Evolutionary conservation across 2,797 vertebrate species (phyloP), one percentile per base, ranked within the genome.

Genomic region (Sebastes miniatus): DNA sequence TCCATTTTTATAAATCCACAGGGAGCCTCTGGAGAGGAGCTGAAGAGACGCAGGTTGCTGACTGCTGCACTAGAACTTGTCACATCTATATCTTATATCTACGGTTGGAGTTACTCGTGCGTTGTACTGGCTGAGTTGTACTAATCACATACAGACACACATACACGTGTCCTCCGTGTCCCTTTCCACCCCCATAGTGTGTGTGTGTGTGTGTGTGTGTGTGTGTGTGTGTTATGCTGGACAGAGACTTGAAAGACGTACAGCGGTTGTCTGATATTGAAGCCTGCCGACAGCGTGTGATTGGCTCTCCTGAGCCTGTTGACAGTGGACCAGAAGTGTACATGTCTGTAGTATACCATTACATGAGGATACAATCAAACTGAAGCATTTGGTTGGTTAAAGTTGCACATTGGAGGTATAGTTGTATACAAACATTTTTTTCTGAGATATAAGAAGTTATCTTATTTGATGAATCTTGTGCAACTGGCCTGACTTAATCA

Each of bases 321-420:
- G 68, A 62, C 58, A 6, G 69, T 22, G 66, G 81, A 80, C 63
- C 72, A 79, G 66, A 59, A 13, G 69, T 22, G 34, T 66, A 69
- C 5, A 27, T 58, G 25, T 71, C 79, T 67, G 77, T 73, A 56
- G 73, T 34, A 4, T 32, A 67, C 25, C 83, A 90, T 95, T 90
- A 90, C 90, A 76, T 91, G 86, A 88, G 88, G 70, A 85, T 86
- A 79, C 91, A 87, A 91, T 91, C 94, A 83, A 74, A 86, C 85
- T 47, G n/a, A 85, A 79, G 91, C 92, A 92, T 95, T 93, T 87
- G 86, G 85, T 92, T 90, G 80, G 89, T 78, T 93, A 92, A 89
- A 89, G 93, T 92, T 94, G 92, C 81, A 83, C 64, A 64, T 54
- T 73, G 74, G 74, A 76, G 58, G 13, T 71, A 12, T 1, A 34